Percentiles rank a stretch among this genome's conserved stretches.
phyloP scores from a whole-genome alignment of 2,113 vertebrate species.

The Poeciliopsis turrubarensis region DNA sequence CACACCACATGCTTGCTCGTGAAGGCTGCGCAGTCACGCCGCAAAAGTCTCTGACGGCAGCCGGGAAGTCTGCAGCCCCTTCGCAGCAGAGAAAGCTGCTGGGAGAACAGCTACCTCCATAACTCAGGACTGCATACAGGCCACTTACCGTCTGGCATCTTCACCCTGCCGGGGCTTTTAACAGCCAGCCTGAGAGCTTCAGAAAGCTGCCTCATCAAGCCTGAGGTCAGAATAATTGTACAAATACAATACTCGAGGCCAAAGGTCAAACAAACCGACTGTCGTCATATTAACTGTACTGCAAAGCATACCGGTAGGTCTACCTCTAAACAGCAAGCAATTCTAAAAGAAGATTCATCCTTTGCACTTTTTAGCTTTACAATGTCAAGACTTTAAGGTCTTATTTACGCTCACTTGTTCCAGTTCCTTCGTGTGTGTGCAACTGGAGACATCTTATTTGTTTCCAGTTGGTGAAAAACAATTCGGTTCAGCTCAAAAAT shows the following conservation, averaged over 20 bases:
- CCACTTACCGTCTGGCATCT: constrained; percentile 52
- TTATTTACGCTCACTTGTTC: too few relatives aligned
- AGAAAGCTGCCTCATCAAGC: constrained; percentile 28
- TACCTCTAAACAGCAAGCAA: neutral
- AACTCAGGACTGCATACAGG: constrained; percentile 51
- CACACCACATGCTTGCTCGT: constrained; percentile 30
- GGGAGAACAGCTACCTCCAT: constrained; percentile 56
- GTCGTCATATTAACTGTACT: constrained; percentile 9
- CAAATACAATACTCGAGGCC: constrained; percentile 34
- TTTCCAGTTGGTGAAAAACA: too few relatives aligned
- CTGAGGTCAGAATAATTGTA: constrained; percentile 46
- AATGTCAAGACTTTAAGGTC: too few relatives aligned
- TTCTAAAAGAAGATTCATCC: neutral
- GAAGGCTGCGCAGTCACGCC: constrained; percentile 34
- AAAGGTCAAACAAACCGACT: constrained; percentile 38
- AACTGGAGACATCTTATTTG: too few relatives aligned
- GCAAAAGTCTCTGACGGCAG: constrained; percentile 50
- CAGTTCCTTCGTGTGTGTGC: too few relatives aligned
- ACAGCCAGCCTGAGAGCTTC: constrained; percentile 48
- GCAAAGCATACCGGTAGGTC: neutral
- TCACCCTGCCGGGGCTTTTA: constrained; percentile 46
- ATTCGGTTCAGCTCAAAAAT: too few relatives aligned
- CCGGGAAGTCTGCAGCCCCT: constrained; percentile 60
- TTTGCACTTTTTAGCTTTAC: too few relatives aligned
- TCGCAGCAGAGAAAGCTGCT: constrained; percentile 53